Base-by-base conservation (phyloP, 2,888 invertebrate species). In the Melipona beecheii region DNA sequence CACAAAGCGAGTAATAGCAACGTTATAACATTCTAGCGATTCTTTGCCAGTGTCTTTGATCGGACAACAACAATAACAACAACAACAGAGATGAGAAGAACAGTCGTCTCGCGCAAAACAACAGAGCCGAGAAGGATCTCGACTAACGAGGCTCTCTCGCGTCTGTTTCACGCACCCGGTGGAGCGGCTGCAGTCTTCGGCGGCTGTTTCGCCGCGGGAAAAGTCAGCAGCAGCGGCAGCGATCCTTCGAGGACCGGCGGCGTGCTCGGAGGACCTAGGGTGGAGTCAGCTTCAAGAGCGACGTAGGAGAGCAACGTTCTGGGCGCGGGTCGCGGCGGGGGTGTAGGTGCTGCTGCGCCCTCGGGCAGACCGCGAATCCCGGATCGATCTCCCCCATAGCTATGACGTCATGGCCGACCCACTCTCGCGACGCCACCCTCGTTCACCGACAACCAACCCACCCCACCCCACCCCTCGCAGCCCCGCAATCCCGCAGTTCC, bases 351-450 rank as follows among this genome's bases (percentile, higher is more conserved):
- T 81, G 85, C 88, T 87, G 81, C 87, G 84, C 90, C 86, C 88
- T 87, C 87, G 83, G 81, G 84, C 90, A 86, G 91, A 88, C 90
- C 89, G 86, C 90, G 90, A 86, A 90, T 90, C 86, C 90, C 86
- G 90, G 85, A 90, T 89, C 90, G 90, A 90, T 90, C 90, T 89
- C 84, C 84, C 83, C 87, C 87, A 87, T 87, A 89, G 89, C 86
- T 81, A 85, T 88, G 90, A 90, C 90, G 89, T 90, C 90, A 88
- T 75, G 68, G 81, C 81, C 88, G 88, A 84, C 84, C 89, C 90
- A 90, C 86, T 88, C 88, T 87, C 84, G 84, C 89, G 85, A 87
- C 89, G 84, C 87, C 87, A 85, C 85, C 89, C 83, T 79, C 88
- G 73, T 62, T 66, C 86, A 72, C 74, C 79, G 73, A 80, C 89